phyloP scores from a whole-genome alignment of 2,888 invertebrate species.

The Entomobrya proxima region DNA sequence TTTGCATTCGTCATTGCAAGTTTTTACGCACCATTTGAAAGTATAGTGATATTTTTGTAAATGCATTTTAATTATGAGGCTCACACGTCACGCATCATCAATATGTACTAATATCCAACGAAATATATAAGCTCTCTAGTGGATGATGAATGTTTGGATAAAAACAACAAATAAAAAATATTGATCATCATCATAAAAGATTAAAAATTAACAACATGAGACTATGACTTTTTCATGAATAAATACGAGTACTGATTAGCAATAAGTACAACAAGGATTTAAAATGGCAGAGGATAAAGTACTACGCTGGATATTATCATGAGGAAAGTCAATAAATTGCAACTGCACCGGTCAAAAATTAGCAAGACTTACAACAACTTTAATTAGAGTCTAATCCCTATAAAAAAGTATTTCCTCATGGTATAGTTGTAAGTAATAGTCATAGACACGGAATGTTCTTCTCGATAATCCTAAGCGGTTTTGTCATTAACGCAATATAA shows the following conservation, averaged over 20 bases:
- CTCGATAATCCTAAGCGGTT: neutral
- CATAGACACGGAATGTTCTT: neutral
- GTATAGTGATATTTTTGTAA: neutral
- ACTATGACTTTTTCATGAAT: constrained; percentile 9
- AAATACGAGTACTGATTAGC: constrained; percentile 19
- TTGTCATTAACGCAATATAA: neutral
- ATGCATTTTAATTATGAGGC: neutral
- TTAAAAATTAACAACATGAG: constrained; percentile 5
- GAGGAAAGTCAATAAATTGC: constrained; percentile 14
- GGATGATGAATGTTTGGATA: neutral
- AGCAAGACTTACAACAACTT: neutral
- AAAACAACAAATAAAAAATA: neutral
- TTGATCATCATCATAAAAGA: neutral
- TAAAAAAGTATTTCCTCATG: neutral
- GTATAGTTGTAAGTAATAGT: too few species aligned
- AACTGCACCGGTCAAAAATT: constrained; percentile 3
- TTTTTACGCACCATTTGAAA: neutral
- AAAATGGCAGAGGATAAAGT: neutral
- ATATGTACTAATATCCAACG: neutral
- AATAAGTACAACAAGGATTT: constrained; percentile 15
- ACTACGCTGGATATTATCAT: neutral
- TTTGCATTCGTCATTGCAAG: constrained; percentile 5
- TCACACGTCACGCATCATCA: neutral
- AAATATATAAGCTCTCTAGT: constrained; percentile 11
- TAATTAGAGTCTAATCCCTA: neutral